Conservation (phyloP, 1,140 invertebrate genomes). For the Drosophila melanica region DNA sequence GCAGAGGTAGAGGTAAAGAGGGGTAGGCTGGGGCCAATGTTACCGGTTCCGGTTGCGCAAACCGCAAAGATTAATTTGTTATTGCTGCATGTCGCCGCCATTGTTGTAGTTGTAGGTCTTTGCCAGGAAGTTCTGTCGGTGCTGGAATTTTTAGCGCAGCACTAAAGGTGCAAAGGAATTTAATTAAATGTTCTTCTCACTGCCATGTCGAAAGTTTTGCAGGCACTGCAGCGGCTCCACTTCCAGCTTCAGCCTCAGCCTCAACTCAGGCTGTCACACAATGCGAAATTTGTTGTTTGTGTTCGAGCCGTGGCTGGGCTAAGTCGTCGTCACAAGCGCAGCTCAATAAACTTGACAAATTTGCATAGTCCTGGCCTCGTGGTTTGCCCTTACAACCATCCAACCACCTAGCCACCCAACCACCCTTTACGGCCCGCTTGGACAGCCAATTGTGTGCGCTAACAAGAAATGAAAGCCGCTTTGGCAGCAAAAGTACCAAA, state of each 20-base stretch:
- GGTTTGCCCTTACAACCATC: conserved; percentile 9
- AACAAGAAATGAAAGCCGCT: conserved; percentile 38
- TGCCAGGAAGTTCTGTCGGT: conserved; percentile 32
- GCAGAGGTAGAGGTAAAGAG: background rate
- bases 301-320: conserved; percentile 36
- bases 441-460: conserved; percentile 10
- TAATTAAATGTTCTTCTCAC: conserved; percentile 75
- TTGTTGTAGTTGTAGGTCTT: conserved; percentile 35
- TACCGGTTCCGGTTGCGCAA: conserved; percentile 43
- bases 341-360: conserved; percentile 75
- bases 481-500: conserved; percentile 23
- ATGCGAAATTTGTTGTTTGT: conserved; percentile 41
- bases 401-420: too few species aligned
- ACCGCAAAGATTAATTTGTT: conserved; percentile 81
- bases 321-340: conserved; percentile 23
- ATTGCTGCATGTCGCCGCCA: conserved; percentile 48
- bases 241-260: background rate
- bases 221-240: conserved; percentile 39
- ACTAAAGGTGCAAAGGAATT: conserved; percentile 82
- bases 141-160: conserved; percentile 80
- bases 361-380: conserved; percentile 39
- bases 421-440: background rate
- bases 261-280: conserved; percentile 42
- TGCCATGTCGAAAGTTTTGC: conserved; percentile 59
- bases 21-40: background rate